Conservation (phyloP, 2,113 vertebrate genomes). For the Pelvicachromis taeniatus region DNA sequence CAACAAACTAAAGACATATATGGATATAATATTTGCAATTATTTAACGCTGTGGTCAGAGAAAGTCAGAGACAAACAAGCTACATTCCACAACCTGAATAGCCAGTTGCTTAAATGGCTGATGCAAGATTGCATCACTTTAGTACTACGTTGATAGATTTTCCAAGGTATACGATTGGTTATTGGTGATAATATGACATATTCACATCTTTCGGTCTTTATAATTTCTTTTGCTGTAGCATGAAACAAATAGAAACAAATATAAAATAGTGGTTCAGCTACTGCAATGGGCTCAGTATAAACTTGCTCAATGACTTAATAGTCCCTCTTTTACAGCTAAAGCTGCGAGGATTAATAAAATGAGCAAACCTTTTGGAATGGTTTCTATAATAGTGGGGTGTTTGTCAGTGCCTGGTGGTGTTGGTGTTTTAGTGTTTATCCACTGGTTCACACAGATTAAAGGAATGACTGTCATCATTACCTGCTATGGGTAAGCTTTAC, state of each 20-base stretch:
- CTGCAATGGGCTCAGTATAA: background rate
- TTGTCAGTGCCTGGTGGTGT: conserved; percentile 39
- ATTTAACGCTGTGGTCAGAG: background rate
- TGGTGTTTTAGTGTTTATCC: conserved; percentile 15
- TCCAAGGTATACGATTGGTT: background rate
- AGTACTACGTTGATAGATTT: background rate
- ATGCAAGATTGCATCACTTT: background rate
- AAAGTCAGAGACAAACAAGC: background rate
- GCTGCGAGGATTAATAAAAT: conserved; percentile 22
- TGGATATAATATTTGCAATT: background rate
- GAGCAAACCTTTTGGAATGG: background rate
- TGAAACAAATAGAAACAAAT: background rate
- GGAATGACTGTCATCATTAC: conserved; percentile 7
- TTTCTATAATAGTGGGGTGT: conserved; percentile 5
- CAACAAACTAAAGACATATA: background rate
- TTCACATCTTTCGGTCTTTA: background rate
- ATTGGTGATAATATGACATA: background rate
- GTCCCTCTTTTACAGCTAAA: background rate
- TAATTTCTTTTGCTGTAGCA: background rate
- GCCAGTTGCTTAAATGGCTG: background rate
- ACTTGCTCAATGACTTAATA: conserved; percentile 17
- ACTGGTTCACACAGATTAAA: background rate
- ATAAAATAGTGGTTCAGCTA: background rate
- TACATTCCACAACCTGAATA: background rate
- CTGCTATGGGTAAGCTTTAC: conserved; percentile 9